Percentiles rank a stretch among this genome's conserved stretches.
Evolutionary conservation across 2,888 invertebrate species (phyloP).

Genomic region (Vesta saturnalis): DNA sequence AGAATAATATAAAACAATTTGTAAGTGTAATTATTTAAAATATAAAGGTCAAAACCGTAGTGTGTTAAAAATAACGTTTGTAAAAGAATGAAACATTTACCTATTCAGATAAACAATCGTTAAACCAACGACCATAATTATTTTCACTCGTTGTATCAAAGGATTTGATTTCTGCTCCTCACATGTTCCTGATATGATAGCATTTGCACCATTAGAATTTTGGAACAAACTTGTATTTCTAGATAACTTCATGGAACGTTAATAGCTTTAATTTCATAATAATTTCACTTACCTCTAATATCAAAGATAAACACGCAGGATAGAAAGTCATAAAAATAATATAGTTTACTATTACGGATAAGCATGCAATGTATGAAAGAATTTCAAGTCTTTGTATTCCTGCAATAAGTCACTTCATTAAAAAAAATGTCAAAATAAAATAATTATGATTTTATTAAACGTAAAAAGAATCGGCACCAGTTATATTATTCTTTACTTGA

Average conservation of each 20-base stretch:
- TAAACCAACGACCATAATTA: slow-evolving; percentile 94
- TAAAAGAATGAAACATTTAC: slow-evolving; percentile 44
- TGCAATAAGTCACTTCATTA: slow-evolving; percentile 53
- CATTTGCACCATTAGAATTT: slow-evolving; percentile 42
- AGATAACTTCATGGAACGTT: not conserved
- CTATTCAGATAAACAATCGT: slow-evolving; percentile 89
- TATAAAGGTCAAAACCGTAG: not conserved
- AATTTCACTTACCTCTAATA: slow-evolving; percentile 79
- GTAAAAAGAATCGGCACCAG: too few species aligned
- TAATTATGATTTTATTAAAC: too few species aligned
- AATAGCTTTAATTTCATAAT: not conserved
- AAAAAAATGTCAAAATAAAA: slow-evolving; percentile 13
- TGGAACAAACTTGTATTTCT: slow-evolving; percentile 30
- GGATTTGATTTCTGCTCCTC: slow-evolving; percentile 91
- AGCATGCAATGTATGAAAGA: slow-evolving; percentile 90
- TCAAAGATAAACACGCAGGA: slow-evolving; percentile 90
- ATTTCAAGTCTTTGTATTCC: slow-evolving; percentile 88
- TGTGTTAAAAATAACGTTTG: not conserved
- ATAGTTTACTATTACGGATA: slow-evolving; percentile 92
- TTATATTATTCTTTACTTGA: too few species aligned
- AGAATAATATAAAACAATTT: slow-evolving; percentile 1
- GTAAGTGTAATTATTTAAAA: slow-evolving; percentile 4
- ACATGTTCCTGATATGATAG: slow-evolving; percentile 60
- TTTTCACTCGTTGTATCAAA: slow-evolving; percentile 91
- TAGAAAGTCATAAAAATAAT: slow-evolving; percentile 95